Evolutionary conservation across 2,888 invertebrate species (phyloP).

Genomic region (Catocala fraxini): DNA sequence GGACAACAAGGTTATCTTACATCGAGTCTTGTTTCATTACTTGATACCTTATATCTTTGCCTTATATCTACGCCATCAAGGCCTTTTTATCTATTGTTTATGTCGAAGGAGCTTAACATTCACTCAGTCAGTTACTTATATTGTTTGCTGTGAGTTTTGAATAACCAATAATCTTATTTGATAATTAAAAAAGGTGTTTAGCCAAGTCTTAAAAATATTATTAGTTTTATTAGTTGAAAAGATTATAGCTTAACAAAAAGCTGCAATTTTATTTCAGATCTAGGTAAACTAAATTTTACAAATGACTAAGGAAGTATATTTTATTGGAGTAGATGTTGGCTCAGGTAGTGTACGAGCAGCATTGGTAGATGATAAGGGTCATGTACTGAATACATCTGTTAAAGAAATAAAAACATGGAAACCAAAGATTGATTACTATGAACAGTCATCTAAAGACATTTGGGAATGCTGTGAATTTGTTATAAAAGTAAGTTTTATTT

Average conservation of each 20-base stretch:
- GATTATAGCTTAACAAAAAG: background rate
- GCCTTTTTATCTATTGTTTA: constrained; percentile 32
- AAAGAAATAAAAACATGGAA: constrained; percentile 92
- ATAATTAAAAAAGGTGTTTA: background rate
- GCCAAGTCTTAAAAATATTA: too few relatives aligned
- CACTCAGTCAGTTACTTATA: constrained; percentile 13
- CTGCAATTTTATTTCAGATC: constrained; percentile 1
- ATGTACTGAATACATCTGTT: constrained; percentile 89
- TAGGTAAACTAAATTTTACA: constrained; percentile 6
- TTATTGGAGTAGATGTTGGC: constrained; percentile 97
- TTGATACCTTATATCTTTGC: constrained; percentile 25
- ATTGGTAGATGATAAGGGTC: constrained; percentile 90
- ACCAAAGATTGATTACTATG: constrained; percentile 92
- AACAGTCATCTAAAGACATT: constrained; percentile 96
- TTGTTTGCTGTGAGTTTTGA: constrained; percentile 13
- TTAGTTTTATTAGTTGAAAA: too few relatives aligned
- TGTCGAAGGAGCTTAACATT: constrained; percentile 19
- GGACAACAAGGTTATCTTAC: constrained; percentile 43
- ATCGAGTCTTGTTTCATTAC: constrained; percentile 26
- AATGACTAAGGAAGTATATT: constrained; percentile 80
- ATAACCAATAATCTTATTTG: background rate
- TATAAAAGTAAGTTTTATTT: constrained; percentile 89
- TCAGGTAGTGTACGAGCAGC: constrained; percentile 96
- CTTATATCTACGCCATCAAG: constrained; percentile 32
- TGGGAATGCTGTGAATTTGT: constrained; percentile 92